phyloP scores from a whole-genome alignment of 2,797 vertebrate species.

The Tamandua tetradactyla region DNA sequence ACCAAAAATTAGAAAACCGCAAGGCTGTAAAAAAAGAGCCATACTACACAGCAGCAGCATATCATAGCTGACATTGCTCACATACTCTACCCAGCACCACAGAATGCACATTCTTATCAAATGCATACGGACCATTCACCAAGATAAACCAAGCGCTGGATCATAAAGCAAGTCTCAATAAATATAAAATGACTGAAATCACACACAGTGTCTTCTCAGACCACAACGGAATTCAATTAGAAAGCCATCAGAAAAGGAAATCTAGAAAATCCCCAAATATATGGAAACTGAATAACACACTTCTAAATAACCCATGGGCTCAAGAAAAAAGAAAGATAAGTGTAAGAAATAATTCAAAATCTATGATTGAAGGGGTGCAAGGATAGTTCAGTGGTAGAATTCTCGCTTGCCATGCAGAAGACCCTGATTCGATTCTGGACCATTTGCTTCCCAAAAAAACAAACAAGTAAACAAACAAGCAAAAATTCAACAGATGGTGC shows the following conservation, averaged over 20 bases:
- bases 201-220: neutral
- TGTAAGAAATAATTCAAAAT: neutral
- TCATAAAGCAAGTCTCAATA: neutral
- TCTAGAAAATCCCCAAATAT: neutral
- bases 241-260: neutral
- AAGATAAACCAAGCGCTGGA: neutral
- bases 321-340: neutral
- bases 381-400: too few species aligned
- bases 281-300: neutral
- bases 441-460: too few species aligned
- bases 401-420: too few species aligned
- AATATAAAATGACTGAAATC: neutral
- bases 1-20: neutral
- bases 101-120: neutral
- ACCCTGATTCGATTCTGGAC: too few species aligned
- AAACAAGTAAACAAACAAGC: too few species aligned
- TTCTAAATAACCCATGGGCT: neutral
- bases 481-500: too few species aligned
- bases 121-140: neutral
- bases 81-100: neutral
- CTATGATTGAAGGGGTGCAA: too few species aligned
- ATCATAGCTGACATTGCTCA: neutral
- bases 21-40: neutral
- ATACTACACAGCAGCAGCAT: too few species aligned
- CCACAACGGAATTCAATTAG: neutral